Percentiles rank a stretch among this genome's conserved stretches.
phyloP scores from a whole-genome alignment of 1,140 invertebrate genomes.

The Adelges cooleyi region DNA sequence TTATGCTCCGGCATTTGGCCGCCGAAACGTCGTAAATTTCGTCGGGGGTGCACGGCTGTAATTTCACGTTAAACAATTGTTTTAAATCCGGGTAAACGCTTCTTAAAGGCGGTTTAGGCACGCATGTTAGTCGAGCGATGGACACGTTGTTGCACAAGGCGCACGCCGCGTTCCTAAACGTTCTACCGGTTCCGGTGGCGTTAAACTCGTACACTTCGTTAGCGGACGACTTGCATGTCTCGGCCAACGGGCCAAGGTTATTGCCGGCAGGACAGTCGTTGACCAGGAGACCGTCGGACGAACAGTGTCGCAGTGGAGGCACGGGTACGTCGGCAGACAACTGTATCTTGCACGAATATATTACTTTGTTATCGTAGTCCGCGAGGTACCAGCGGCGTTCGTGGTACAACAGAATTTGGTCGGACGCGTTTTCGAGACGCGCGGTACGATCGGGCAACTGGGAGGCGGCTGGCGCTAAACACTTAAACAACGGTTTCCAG shows the following conservation, averaged over 20 bases:
- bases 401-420: background rate
- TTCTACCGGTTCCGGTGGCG: too few species aligned
- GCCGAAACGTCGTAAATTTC: background rate
- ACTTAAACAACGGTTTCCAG: slow-evolving; percentile 2
- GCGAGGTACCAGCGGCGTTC: background rate
- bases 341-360: background rate
- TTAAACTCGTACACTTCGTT: background rate
- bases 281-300: background rate
- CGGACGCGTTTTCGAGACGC: background rate
- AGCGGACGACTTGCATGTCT: background rate
- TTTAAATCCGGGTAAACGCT: background rate
- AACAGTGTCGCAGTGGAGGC: background rate
- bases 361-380: background rate
- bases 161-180: slow-evolving; percentile 13
- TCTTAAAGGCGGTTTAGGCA: background rate
- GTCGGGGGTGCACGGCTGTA: background rate
- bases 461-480: background rate
- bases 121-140: background rate
- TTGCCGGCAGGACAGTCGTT: background rate
- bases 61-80: too few species aligned
- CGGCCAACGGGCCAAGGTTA: background rate
- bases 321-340: background rate
- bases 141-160: slow-evolving; percentile 22
- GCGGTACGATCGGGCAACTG: too few species aligned
- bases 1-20: background rate